Evolutionary conservation across 2,888 invertebrate genomes (phyloP).

Genomic region (Hanleya hanleyi): DNA sequence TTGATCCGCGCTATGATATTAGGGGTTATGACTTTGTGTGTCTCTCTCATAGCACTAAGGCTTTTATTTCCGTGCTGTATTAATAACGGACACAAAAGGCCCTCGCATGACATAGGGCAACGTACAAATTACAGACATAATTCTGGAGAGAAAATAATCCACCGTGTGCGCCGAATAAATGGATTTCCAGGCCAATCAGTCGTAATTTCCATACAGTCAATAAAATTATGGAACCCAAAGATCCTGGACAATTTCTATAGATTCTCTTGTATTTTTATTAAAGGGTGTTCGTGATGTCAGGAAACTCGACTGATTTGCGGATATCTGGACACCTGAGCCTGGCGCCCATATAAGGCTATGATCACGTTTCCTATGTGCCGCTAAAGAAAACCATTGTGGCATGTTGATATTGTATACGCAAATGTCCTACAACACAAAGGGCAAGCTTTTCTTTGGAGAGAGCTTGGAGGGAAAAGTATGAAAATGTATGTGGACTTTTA

Average conservation of each 20-base stretch:
- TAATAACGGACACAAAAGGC: constrained; percentile 3
- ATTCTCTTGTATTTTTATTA: neutral
- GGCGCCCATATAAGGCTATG: neutral
- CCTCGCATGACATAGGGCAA: neutral
- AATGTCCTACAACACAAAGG: too few relatives aligned
- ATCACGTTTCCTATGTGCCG: too few relatives aligned
- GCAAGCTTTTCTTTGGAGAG: too few relatives aligned
- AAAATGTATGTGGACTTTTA: too few relatives aligned
- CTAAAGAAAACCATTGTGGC: too few relatives aligned
- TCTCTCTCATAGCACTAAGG: neutral
- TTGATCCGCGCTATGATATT: neutral
- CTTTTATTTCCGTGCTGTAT: neutral
- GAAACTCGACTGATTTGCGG: neutral
- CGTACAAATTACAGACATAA: neutral
- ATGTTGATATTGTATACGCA: too few relatives aligned
- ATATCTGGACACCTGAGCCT: constrained; percentile 1
- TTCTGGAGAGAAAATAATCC: neutral
- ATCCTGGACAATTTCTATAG: neutral
- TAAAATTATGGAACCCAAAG: neutral
- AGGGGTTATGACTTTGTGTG: neutral
- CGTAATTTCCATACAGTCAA: neutral
- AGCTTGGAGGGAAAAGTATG: too few relatives aligned
- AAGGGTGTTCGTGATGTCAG: neutral
- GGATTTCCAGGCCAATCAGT: neutral
- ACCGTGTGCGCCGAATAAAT: neutral